Conservation (phyloP, 2,888 invertebrate species). For the Unio delphinus region DNA sequence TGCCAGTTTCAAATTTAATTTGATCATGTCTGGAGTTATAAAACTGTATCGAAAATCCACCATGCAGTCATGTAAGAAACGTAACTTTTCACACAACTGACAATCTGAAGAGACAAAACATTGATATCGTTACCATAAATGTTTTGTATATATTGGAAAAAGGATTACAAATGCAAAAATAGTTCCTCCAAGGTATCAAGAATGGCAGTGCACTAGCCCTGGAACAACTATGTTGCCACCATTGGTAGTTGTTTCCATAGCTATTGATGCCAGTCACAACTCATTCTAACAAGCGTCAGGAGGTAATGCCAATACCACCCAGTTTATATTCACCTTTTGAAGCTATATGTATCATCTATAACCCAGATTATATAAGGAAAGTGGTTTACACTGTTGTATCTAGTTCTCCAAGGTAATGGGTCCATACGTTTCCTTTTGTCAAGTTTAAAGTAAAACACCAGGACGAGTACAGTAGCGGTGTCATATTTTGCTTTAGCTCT, state of each 20-base stretch:
- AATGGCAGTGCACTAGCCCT: constrained; percentile 43
- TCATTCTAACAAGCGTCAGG: constrained; percentile 50
- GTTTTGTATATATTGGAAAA: not conserved
- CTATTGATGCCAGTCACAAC: constrained; percentile 88
- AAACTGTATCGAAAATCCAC: too few species aligned
- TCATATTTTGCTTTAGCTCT: too few species aligned
- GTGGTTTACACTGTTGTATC: not conserved
- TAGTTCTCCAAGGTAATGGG: not conserved
- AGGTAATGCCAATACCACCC: constrained; percentile 26
- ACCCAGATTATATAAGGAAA: not conserved
- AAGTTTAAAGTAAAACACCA: too few species aligned
- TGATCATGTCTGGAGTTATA: too few species aligned
- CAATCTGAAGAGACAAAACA: too few species aligned
- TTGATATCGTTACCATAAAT: not conserved
- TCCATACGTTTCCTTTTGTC: too few species aligned
- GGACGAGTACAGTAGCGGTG: too few species aligned
- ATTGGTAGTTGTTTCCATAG: constrained; percentile 81
- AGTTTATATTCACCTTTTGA: not conserved
- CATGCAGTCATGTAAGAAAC: too few species aligned
- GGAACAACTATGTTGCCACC: constrained; percentile 46
- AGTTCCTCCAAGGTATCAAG: constrained; percentile 37
- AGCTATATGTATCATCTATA: not conserved
- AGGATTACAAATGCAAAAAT: constrained; percentile 45
- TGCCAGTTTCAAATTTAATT: too few species aligned
- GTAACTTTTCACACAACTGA: too few species aligned